Evolutionary conservation across 1,140 invertebrate genomes (phyloP), one percentile per base, ranked within the genome.

Genomic region (Cyrtorhinus lividipennis): DNA sequence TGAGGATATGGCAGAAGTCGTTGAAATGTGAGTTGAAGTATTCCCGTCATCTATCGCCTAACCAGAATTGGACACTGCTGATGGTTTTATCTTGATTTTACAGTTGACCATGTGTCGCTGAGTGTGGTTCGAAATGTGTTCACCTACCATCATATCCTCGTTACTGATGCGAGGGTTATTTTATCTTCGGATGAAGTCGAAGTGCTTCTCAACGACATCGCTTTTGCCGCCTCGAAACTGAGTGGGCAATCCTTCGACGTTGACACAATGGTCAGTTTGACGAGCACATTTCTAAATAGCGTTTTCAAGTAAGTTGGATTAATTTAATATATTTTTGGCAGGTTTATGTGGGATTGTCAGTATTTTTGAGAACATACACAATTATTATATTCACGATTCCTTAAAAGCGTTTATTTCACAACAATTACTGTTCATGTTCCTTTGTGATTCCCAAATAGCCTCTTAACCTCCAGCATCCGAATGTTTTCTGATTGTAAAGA

Each of bases 121-220:
- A 71, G 75, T 0, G 76, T 75, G 25, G 72, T 81, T 61, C 69
- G 68, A 27, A 77, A 76, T 60, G 79, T 83, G 2, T 83, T 86
- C 72, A 77, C 80, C 48, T 74, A 78, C 38, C 82, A 85, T 71
- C 79, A 79, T 63, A 75, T 83, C 15, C 77, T 77, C 58, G 70
- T 78, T 2, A 81, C 80, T 20, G 80, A 83, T 69, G 78, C 76
- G 67, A 77, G 76, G 62, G 68, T 81, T 12, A 74, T 74, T 27
- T 68, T 84, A 5, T 15, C 18, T 10, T 53, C 22, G 38, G 78
- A 80, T 53, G 80, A 84, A 67, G 68, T 85, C 44, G 79, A 83
- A 67, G 76, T 77, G 44, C 74, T 86, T 18, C 68, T 86, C 13
- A 77, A 76, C 15, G 80, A 84, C 67, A 81, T 86, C 56, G 84